Conservation (phyloP, 2,797 vertebrate genomes). For the Austrolebias charrua region DNA sequence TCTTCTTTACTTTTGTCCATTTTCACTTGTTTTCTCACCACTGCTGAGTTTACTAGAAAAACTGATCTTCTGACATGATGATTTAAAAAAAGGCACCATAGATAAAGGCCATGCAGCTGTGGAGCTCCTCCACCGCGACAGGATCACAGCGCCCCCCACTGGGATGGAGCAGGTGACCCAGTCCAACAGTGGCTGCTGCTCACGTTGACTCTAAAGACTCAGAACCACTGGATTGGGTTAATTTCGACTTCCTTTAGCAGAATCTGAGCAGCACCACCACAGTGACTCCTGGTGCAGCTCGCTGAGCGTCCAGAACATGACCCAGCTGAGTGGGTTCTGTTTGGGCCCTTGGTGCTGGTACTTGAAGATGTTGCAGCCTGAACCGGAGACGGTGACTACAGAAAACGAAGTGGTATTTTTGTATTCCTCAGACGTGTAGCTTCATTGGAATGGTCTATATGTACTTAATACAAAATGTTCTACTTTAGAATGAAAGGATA, state of each 20-base stretch:
- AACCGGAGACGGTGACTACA: constrained; percentile 73
- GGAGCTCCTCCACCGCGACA: not conserved
- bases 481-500: constrained; percentile 78
- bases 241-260: not conserved
- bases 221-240: not conserved
- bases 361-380: constrained; percentile 38
- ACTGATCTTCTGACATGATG: no score
- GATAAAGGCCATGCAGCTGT: not conserved
- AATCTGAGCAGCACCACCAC: not conserved
- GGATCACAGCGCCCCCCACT: not conserved
- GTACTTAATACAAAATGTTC: constrained; percentile 78
- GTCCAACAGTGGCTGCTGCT: not conserved
- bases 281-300: not conserved
- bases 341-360: constrained; percentile 56
- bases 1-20: not conserved
- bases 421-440: constrained; percentile 83
- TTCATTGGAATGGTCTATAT: constrained; percentile 74
- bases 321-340: not conserved
- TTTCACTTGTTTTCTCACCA: constrained; percentile 1
- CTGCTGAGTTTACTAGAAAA: not conserved
- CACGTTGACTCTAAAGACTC: not conserved
- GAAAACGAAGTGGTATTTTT: constrained; percentile 88
- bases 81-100: no score
- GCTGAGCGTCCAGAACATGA: not conserved
- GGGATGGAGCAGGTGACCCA: no score